Evolutionary conservation across 2,888 invertebrate species (phyloP), one percentile per base, ranked within the genome.

Genomic region (Ecliptopera silaceata): DNA sequence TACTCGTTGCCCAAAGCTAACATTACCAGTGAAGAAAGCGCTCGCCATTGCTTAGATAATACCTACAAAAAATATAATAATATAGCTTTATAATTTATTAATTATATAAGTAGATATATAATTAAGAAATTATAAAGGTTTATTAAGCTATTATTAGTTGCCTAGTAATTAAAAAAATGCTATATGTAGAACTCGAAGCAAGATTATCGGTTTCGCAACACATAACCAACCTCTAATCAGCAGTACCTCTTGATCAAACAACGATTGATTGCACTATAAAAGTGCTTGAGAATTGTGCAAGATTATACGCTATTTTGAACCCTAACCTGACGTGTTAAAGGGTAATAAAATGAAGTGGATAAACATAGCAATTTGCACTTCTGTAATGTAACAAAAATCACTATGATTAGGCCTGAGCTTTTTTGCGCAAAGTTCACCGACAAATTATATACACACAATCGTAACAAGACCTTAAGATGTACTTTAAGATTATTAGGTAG

Each of bases 191-290:
- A 26, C 10, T 42, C 8, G 26, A 22, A 20, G 41, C 42, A 69
- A 79, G 76, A 85, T 86, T 82, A 84, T 79, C 74, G 68, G 64
- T 70, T 80, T 72, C 74, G 81, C 79, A 84, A 86, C 73, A 66
- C 57, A 62, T 70, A 13, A 72, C 69, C 70, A 62, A 68, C 64
- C 52, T 58, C 66, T 75, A 80, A 78, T 79, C 68, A 74, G 68
- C 63, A 65, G 65, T 67, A 66, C 62, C 69, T 64, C 69, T 74
- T 69, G 72, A 72, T 70, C 72, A 76, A 73, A 76, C 71, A 73
- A 57, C 42, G 42, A 58, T 58, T 56, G 42, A 52, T 47, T 59
- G 43, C 53, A 59, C 44, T 38, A 56, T 53, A 49, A 46, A 53
- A 56, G 22, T 45, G 46, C 26, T 56, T n/a, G 17, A 42, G 42